Evolutionary conservation across 2,888 invertebrate species (phyloP).

Genomic region (Operophtera brumata): DNA sequence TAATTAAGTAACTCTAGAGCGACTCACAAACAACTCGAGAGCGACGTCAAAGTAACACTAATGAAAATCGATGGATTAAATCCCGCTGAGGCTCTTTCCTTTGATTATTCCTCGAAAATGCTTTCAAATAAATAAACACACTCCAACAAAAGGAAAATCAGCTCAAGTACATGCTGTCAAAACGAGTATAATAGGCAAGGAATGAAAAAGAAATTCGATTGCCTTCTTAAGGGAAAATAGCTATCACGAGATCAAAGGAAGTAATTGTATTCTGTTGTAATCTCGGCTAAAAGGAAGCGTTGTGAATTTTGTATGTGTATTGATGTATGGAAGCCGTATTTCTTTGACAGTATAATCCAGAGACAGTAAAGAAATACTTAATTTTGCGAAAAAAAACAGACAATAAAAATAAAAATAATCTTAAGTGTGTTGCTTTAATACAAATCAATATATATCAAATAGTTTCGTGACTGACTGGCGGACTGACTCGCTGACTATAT

Average conservation of each 20-base stretch:
- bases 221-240: slow-evolving; percentile 36
- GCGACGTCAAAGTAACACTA: slow-evolving; percentile 5
- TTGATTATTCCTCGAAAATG: slow-evolving; percentile 21
- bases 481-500: too few relatives aligned
- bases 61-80: slow-evolving; percentile 10
- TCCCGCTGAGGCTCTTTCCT: slow-evolving; percentile 2
- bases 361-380: background rate
- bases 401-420: too few relatives aligned
- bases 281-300: slow-evolving; percentile 32
- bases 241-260: slow-evolving; percentile 34
- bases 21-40: background rate
- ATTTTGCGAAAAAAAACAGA: too few relatives aligned
- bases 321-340: slow-evolving; percentile 23
- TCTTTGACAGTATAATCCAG: slow-evolving; percentile 14
- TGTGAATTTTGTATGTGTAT: slow-evolving; percentile 32
- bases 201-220: slow-evolving; percentile 36
- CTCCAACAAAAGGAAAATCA: slow-evolving; percentile 28
- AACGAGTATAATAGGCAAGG: slow-evolving; percentile 32
- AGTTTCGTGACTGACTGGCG: too few relatives aligned
- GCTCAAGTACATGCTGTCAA: slow-evolving; percentile 27
- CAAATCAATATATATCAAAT: too few relatives aligned
- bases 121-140: slow-evolving; percentile 26
- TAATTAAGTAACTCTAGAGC: too few relatives aligned
- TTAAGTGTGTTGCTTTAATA: too few relatives aligned
- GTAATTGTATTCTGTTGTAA: slow-evolving; percentile 37